Percentiles rank a stretch among this genome's conserved stretches.
Evolutionary conservation across 2,797 vertebrate species (phyloP).

Genomic region (Tympanoctomys barrerae): DNA sequence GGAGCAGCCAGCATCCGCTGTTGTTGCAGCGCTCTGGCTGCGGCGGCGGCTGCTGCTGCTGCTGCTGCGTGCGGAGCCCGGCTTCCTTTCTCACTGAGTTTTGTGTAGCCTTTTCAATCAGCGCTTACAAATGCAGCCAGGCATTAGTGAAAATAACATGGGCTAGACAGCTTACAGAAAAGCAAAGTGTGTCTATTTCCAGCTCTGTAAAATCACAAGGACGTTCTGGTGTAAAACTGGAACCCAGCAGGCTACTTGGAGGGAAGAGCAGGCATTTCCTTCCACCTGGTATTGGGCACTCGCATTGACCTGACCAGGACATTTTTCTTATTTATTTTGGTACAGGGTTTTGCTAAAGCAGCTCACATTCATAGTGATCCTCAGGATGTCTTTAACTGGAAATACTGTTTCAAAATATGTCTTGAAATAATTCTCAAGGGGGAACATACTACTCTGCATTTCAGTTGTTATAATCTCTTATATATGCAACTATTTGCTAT

Average conservation of each 20-base stretch:
- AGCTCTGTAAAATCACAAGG: conserved; percentile 28
- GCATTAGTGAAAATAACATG: conserved; percentile 42
- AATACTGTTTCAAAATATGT: neutral
- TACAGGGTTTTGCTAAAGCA: no score
- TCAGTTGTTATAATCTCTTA: neutral
- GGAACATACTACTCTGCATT: neutral
- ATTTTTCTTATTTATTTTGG: neutral
- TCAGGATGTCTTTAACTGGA: conserved; percentile 51
- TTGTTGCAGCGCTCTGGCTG: conserved; percentile 78
- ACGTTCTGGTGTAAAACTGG: conserved; percentile 27
- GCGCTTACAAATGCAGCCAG: neutral
- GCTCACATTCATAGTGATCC: no score
- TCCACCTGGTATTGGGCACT: neutral
- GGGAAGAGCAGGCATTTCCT: neutral
- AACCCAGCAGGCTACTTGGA: conserved; percentile 14
- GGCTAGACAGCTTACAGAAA: conserved; percentile 39
- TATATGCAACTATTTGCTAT: conserved; percentile 1
- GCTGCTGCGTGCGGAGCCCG: neutral
- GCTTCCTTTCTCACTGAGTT: conserved; percentile 59
- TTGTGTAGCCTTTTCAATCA: conserved; percentile 24
- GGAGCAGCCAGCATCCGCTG: conserved; percentile 85
- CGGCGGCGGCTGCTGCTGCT: neutral
- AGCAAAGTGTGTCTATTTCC: conserved; percentile 35
- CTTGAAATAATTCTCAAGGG: conserved; percentile 23
- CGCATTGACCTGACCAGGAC: neutral